These are phyloP conservation scores for Yponomeuta malinellus DNA, from an alignment of 2,888 invertebrate species.

Conservation along the genomic window DNA sequence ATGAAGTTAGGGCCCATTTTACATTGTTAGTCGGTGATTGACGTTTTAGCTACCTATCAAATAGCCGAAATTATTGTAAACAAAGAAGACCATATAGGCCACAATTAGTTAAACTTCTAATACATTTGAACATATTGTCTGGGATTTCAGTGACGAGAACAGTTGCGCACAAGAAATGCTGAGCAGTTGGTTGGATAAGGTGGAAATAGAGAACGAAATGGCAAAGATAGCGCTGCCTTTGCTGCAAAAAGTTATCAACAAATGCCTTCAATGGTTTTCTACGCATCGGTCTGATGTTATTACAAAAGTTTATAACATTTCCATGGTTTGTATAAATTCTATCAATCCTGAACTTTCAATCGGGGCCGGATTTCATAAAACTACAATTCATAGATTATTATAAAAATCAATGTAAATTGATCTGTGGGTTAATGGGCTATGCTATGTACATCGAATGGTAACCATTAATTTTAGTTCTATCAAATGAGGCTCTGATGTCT, in stretches of 20 bases:
- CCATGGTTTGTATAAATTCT: conserved; percentile 39
- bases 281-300: conserved; percentile 45
- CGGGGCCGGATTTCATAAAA: neutral
- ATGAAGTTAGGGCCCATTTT: too few relatives aligned
- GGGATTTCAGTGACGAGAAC: conserved; percentile 44
- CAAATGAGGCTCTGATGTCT: too few relatives aligned
- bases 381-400: neutral
- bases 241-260: conserved; percentile 42
- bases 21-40: neutral
- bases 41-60: too few relatives aligned
- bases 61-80: too few relatives aligned
- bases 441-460: too few relatives aligned
- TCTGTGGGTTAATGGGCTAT: too few relatives aligned
- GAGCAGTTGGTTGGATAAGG: conserved; percentile 43
- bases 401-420: too few relatives aligned
- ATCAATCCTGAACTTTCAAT: neutral
- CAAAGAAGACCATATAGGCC: too few relatives aligned
- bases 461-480: too few relatives aligned
- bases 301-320: conserved; percentile 41
- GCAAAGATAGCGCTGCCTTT: conserved; percentile 43
- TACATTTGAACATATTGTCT: too few relatives aligned
- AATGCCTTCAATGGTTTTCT: conserved; percentile 49
- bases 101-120: too few relatives aligned
- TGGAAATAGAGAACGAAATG: conserved; percentile 47
- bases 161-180: conserved; percentile 49